These are phyloP conservation scores for Cirrhinus mrigala DNA, from an alignment of 2,797 vertebrate species.

Conservation along the genomic window DNA sequence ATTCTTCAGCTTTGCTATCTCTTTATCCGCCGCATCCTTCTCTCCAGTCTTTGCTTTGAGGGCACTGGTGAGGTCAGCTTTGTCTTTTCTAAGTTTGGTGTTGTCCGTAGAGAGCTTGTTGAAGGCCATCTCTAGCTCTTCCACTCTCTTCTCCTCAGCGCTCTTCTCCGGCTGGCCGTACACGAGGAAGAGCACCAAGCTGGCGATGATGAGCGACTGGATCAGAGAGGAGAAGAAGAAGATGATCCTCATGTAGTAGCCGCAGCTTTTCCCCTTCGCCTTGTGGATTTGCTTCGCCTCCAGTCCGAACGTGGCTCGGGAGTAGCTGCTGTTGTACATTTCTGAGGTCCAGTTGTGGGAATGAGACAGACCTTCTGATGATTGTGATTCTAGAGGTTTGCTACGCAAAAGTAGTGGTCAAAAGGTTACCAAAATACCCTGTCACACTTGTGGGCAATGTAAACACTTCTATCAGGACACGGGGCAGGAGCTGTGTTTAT, in stretches of 20 bases:
- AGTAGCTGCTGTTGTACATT: slow-evolving; percentile 82
- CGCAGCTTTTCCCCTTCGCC: slow-evolving; percentile 71
- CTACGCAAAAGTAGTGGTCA: not conserved
- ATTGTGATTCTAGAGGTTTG: not conserved
- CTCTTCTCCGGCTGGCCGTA: slow-evolving; percentile 83
- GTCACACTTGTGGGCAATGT: slow-evolving; percentile 53
- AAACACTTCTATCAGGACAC: slow-evolving; percentile 67
- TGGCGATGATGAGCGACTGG: slow-evolving; percentile 85
- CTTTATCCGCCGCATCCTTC: slow-evolving; percentile 65
- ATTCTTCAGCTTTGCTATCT: slow-evolving; percentile 63
- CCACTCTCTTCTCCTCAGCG: slow-evolving; percentile 79
- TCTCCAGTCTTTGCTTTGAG: slow-evolving; percentile 76
- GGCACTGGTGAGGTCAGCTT: slow-evolving; percentile 72
- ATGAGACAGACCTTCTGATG: not conserved
- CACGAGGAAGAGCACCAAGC: slow-evolving; percentile 86
- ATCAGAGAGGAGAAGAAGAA: slow-evolving; percentile 86
- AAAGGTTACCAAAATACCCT: slow-evolving; percentile 8
- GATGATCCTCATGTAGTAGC: slow-evolving; percentile 82
- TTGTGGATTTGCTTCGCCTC: slow-evolving; percentile 72
- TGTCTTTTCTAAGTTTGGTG: slow-evolving; percentile 68
- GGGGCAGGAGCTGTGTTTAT: slow-evolving; percentile 75
- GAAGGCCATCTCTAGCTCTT: slow-evolving; percentile 77
- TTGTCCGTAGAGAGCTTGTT: slow-evolving; percentile 72
- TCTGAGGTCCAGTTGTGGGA: slow-evolving; percentile 34
- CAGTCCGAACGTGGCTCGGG: slow-evolving; percentile 75